A percentile compares a stretch with the other conserved stretches of the same genome.
phyloP scores from a whole-genome alignment of 2,888 invertebrate species.

The Mellilla xanthometata region DNA sequence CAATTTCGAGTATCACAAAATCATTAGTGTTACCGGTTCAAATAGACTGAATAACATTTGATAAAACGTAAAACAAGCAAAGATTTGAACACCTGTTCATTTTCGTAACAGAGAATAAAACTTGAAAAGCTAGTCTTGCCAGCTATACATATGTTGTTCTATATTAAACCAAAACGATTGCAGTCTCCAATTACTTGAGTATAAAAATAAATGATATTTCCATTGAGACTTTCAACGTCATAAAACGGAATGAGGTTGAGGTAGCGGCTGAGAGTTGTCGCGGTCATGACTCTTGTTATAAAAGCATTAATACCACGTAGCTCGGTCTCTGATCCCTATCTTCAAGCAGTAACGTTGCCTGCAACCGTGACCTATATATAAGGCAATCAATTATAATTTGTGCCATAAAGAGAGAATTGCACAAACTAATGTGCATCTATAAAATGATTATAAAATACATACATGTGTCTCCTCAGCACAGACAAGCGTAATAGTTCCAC shows the following conservation, averaged over 20 bases:
- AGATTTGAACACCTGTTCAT: constrained; percentile 14
- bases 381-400: constrained; percentile 62
- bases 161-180: constrained; percentile 6
- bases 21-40: no score
- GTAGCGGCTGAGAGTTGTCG: constrained; percentile 25
- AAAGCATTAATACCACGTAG: constrained; percentile 30
- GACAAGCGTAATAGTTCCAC: constrained; percentile 33
- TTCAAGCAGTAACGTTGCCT: constrained; percentile 42
- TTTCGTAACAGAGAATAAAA: constrained; percentile 8
- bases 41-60: no score
- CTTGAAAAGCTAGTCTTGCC: constrained; percentile 11
- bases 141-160: constrained; percentile 1
- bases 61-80: not conserved
- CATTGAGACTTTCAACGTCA: constrained; percentile 15
- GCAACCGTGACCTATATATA: constrained; percentile 63
- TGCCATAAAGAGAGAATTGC: constrained; percentile 57
- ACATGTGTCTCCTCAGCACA: constrained; percentile 8
- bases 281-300: constrained; percentile 32
- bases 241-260: constrained; percentile 26
- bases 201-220: constrained; percentile 9
- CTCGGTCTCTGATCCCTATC: constrained; percentile 58
- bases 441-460: constrained; percentile 38
- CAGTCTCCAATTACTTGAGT: constrained; percentile 14
- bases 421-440: constrained; percentile 54
- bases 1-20: no score